Conservation (phyloP, 2,113 vertebrate genomes). For the Ornithorhynchus anatinus region DNA sequence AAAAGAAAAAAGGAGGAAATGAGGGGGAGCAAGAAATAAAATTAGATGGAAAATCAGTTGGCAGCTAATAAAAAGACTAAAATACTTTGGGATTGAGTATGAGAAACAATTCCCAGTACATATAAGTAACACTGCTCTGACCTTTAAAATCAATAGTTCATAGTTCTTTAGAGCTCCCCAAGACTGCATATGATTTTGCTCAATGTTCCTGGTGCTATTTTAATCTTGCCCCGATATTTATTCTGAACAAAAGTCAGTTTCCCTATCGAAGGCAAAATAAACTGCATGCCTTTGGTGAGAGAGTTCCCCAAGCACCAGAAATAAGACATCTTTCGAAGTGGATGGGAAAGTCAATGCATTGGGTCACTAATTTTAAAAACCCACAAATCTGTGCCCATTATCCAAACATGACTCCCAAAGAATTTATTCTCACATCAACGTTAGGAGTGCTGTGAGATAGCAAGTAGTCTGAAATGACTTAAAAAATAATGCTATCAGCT, state of each 20-base stretch:
- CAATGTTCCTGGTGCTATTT: not conserved
- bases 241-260: not conserved
- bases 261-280: not conserved
- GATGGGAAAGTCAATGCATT: no score
- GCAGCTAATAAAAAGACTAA: not conserved
- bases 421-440: no score
- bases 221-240: not conserved
- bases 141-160: not conserved
- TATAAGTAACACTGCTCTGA: not conserved
- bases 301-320: not conserved
- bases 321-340: no score
- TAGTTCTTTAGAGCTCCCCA: not conserved
- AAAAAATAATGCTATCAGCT: no score
- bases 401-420: no score
- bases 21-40: not conserved
- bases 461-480: no score
- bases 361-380: no score
- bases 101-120: slow-evolving; percentile 2
- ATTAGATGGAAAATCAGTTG: not conserved
- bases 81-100: slow-evolving; percentile 18
- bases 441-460: no score
- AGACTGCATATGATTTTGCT: not conserved
- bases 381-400: no score
- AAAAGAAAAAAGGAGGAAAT: not conserved
- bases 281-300: not conserved